phyloP scores from a whole-genome alignment of 2,797 vertebrate species.

The Anableps anableps region DNA sequence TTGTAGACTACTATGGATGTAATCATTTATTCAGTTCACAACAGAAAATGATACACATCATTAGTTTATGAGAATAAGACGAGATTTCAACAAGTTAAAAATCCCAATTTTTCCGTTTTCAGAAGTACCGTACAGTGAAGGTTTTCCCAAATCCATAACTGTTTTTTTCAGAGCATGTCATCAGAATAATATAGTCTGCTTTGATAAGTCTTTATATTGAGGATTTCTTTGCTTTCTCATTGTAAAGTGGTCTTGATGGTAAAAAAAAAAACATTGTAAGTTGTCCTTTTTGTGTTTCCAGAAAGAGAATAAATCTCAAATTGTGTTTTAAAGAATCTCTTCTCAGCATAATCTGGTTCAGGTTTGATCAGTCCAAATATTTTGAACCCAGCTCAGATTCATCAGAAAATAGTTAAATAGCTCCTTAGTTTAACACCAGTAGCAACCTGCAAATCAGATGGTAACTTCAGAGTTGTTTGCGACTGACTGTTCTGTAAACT shows the following conservation, averaged over 20 bases:
- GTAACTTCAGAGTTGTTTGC: neutral
- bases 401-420: neutral
- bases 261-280: neutral
- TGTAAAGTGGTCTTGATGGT: neutral
- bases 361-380: neutral
- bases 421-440: neutral
- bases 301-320: neutral
- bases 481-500: neutral
- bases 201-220: neutral
- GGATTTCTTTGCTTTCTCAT: neutral
- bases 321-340: neutral
- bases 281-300: neutral
- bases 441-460: neutral
- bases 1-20: neutral
- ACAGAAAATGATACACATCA: neutral
- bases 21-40: neutral
- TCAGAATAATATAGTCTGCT: neutral
- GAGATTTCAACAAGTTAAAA: neutral
- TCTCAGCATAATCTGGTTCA: neutral
- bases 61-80: neutral
- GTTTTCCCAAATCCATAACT: neutral
- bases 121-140: neutral
- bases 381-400: neutral
- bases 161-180: neutral
- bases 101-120: neutral